These are phyloP conservation scores for Psittacula cyanocephala DNA, from an alignment of 2,113 vertebrate genomes.

Conservation along the genomic window DNA sequence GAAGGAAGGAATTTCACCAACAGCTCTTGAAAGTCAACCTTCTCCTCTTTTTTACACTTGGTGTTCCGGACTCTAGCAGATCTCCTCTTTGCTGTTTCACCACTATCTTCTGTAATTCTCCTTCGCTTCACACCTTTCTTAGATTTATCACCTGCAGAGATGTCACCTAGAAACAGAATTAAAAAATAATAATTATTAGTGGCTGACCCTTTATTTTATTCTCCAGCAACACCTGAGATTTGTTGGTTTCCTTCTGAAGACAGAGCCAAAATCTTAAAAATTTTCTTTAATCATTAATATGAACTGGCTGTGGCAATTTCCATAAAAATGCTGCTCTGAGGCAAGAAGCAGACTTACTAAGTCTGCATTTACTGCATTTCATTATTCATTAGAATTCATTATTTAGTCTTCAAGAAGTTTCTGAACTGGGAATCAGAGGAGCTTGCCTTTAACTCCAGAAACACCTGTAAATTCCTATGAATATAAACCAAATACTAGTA, in stretches of 20 bases:
- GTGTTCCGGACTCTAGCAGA: conserved; percentile 96
- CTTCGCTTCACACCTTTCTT: conserved; percentile 94
- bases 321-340: background rate
- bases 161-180: conserved; percentile 72
- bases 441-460: background rate
- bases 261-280: background rate
- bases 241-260: background rate
- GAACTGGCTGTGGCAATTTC: background rate
- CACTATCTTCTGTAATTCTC: conserved; percentile 85
- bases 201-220: background rate
- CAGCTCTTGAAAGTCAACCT: conserved; percentile 95
- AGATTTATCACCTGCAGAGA: conserved; percentile 83
- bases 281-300: background rate
- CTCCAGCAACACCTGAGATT: background rate
- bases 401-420: background rate
- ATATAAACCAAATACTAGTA: background rate
- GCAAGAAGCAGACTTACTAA: background rate
- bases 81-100: conserved; percentile 93
- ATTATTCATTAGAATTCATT: background rate
- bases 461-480: background rate
- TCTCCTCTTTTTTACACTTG: conserved; percentile 97
- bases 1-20: conserved; percentile 94
- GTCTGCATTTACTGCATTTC: background rate
- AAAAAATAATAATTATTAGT: background rate
- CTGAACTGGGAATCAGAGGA: background rate